Conservation (phyloP, 53 echinoderm and acorn worm genomes). For the Crossaster papposus region DNA sequence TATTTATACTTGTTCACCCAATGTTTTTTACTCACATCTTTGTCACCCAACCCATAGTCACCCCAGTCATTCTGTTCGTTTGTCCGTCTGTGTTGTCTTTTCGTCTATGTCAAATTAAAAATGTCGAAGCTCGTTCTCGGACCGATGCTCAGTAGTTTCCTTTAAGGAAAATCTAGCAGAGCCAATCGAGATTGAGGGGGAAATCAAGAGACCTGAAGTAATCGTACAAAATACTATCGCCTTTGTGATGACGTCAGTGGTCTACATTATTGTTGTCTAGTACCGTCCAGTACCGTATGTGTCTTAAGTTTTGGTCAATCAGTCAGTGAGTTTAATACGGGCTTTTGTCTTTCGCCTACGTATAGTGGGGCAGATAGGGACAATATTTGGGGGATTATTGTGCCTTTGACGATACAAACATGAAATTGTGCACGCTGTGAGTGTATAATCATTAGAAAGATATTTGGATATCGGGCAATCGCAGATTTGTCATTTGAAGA, state of each 20-base stretch:
- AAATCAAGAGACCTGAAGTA: too few species aligned
- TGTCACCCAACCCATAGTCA: not conserved
- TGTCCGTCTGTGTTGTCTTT: slow-evolving; percentile 15
- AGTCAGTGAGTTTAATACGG: too few species aligned
- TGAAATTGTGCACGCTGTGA: too few species aligned
- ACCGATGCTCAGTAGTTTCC: not conserved
- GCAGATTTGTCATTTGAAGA: too few species aligned
- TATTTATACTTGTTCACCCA: not conserved
- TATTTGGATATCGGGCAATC: too few species aligned
- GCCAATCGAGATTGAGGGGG: not conserved
- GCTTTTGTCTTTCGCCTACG: too few species aligned
- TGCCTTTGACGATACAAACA: too few species aligned
- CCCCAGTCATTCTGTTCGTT: not conserved
- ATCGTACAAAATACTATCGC: not conserved
- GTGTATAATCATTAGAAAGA: too few species aligned
- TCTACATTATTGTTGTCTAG: not conserved
- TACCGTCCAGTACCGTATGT: not conserved
- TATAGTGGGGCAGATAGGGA: too few species aligned
- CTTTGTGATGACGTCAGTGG: not conserved
- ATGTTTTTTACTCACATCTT: not conserved
- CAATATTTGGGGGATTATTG: too few species aligned
- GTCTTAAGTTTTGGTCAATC: not conserved
- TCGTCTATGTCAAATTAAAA: not conserved
- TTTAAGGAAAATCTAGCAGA: not conserved
- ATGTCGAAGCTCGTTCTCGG: not conserved